These are phyloP conservation scores for Tetropium fuscum DNA, from an alignment of 2,888 invertebrate species.

Conservation along the genomic window DNA sequence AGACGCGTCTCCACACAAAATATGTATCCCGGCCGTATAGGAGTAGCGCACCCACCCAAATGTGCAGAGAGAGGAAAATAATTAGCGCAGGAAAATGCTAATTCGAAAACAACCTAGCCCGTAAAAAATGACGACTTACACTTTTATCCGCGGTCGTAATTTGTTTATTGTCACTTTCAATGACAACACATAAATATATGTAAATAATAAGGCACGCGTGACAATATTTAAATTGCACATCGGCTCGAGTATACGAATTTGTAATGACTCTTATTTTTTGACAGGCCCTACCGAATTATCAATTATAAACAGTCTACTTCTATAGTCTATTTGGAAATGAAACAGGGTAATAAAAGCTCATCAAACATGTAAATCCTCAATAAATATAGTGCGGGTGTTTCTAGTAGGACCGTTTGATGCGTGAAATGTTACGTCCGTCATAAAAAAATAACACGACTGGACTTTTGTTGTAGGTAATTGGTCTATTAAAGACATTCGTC, in stretches of 20 bases:
- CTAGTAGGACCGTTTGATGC: too few relatives aligned
- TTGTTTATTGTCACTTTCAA: constrained; percentile 49
- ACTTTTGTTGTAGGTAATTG: too few relatives aligned
- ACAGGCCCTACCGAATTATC: too few relatives aligned
- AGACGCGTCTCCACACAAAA: constrained; percentile 2
- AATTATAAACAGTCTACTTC: too few relatives aligned
- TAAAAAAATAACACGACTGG: too few relatives aligned
- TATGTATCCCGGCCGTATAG: constrained; percentile 12
- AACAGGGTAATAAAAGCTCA: too few relatives aligned
- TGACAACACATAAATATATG: constrained; percentile 46
- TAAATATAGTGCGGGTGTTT: too few relatives aligned
- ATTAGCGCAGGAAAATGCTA: constrained; percentile 23
- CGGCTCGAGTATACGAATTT: constrained; percentile 7
- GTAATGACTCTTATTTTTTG: constrained; percentile 8
- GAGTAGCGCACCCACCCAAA: constrained; percentile 7
- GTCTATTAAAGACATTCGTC: too few relatives aligned
- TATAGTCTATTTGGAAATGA: too few relatives aligned
- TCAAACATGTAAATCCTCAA: too few relatives aligned
- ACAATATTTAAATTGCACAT: constrained; percentile 25
- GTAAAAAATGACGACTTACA: constrained; percentile 29
- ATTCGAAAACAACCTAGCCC: constrained; percentile 12
- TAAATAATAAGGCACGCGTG: constrained; percentile 17
- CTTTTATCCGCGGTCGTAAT: constrained; percentile 41
- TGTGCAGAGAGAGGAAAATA: constrained; percentile 16
- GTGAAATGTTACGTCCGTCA: too few relatives aligned